Conservation (phyloP, 2,113 vertebrate species). For the Gavialis gangeticus region DNA sequence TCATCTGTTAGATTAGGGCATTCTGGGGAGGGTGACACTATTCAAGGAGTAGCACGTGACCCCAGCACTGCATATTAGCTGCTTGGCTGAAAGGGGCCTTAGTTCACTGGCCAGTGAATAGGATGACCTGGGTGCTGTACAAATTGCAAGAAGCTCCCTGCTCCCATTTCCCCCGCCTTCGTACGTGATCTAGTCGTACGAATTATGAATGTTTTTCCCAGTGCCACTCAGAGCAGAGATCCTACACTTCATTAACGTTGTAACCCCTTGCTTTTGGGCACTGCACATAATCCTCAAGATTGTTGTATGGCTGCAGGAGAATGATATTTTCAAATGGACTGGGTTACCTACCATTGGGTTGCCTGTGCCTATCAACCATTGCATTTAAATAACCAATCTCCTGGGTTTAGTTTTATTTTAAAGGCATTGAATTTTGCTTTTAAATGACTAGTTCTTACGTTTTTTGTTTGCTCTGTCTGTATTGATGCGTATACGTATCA, state of each 20-base stretch:
- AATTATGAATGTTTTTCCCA: not conserved
- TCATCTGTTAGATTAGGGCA: not conserved
- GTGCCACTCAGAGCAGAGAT: not conserved
- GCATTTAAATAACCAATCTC: not conserved
- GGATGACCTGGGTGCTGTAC: not conserved
- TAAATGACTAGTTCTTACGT: not conserved
- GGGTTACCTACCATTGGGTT: not conserved
- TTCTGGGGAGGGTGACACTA: not conserved
- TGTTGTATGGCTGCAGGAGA: not conserved
- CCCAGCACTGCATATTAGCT: fast-evolving
- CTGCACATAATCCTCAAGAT: not conserved
- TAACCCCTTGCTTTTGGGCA: not conserved
- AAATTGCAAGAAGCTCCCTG: fast-evolving
- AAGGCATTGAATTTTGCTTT: not conserved
- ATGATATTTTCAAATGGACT: fast-evolving
- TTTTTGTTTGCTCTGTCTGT: not conserved
- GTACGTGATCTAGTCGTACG: not conserved
- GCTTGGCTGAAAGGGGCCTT: not conserved
- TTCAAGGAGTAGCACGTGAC: not conserved
- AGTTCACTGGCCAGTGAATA: fast-evolving
- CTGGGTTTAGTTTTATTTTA: too few species aligned
- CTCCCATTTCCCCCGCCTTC: not conserved
- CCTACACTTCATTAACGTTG: not conserved
- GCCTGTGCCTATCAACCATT: not conserved
- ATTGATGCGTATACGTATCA: not conserved